Conservation (phyloP, 2,888 invertebrate species). For the Glyphotaelius pellucidus region DNA sequence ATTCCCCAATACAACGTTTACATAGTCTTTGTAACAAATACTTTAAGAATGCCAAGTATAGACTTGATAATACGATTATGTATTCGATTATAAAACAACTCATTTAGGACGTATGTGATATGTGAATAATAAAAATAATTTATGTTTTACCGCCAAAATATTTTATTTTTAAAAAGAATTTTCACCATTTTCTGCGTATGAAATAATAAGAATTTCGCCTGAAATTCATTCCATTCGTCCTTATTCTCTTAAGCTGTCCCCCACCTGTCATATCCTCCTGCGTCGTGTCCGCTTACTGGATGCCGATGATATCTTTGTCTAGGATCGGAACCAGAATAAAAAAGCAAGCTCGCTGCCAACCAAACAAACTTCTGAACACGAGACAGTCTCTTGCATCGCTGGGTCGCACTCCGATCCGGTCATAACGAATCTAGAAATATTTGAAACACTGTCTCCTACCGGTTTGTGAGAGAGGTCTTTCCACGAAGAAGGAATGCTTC, state of each 20-base stretch:
- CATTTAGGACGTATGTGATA: too few species aligned
- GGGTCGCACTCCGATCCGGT: slow-evolving; percentile 49
- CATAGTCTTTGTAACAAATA: too few species aligned
- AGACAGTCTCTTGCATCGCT: slow-evolving; percentile 59
- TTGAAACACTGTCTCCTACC: slow-evolving; percentile 55
- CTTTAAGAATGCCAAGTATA: too few species aligned
- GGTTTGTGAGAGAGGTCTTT: slow-evolving; percentile 54
- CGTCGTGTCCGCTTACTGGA: slow-evolving; percentile 53
- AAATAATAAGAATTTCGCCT: background rate
- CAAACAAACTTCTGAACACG: slow-evolving; percentile 44
- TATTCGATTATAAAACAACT: too few species aligned
- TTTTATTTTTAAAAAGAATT: background rate
- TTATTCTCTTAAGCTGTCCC: slow-evolving; percentile 29
- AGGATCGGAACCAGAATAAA: slow-evolving; percentile 54
- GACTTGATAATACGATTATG: too few species aligned
- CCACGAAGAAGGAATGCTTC: slow-evolving; percentile 44
- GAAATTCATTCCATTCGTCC: background rate
- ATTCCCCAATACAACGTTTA: too few species aligned
- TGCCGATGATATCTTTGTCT: slow-evolving; percentile 60
- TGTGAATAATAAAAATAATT: too few species aligned
- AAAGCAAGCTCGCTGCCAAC: slow-evolving; percentile 59
- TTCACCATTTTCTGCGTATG: background rate
- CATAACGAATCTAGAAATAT: slow-evolving; percentile 62
- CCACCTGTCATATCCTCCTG: slow-evolving; percentile 61
- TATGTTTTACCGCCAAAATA: too few species aligned